Percentiles rank a stretch among this genome's conserved stretches.
These are phyloP conservation scores for Lepidostoma basale DNA, from an alignment of 1,140 invertebrate species.

Conservation along the genomic window DNA sequence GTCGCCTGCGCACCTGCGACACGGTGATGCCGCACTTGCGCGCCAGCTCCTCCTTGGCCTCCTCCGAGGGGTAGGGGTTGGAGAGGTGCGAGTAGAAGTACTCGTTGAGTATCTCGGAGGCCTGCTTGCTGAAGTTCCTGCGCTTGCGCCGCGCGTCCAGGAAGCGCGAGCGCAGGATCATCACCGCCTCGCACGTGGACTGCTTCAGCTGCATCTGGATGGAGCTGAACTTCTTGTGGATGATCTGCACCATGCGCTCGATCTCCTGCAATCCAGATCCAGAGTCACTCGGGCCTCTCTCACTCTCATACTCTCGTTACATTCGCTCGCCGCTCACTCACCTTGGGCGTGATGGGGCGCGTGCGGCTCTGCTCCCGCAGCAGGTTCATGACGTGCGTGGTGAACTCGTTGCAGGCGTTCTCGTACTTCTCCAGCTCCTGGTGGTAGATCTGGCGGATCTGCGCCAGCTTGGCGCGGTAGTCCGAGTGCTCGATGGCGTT, in stretches of 20 bases:
- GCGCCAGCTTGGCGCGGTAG: constrained; percentile 97
- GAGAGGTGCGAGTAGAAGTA: constrained; percentile 99
- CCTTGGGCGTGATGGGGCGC: constrained; percentile 87
- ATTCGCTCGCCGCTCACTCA: too few species aligned
- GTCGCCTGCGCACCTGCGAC: constrained; percentile 55
- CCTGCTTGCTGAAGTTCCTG: constrained; percentile 99
- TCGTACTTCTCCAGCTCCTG: constrained; percentile 99
- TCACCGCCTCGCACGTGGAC: constrained; percentile 99
- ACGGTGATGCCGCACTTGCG: constrained; percentile 99
- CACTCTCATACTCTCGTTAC: too few species aligned
- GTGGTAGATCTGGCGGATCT: constrained; percentile 99
- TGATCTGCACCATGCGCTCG: constrained; percentile 99
- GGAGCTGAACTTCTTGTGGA: constrained; percentile 99
- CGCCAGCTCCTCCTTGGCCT: constrained; percentile 99
- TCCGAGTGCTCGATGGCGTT: constrained; percentile 99
- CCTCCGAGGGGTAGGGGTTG: constrained; percentile 99
- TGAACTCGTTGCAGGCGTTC: constrained; percentile 99
- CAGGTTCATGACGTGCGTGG: constrained; percentile 98
- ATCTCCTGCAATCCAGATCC: constrained; percentile 83
- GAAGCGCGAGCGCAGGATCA: constrained; percentile 95
- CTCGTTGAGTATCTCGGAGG: constrained; percentile 99
- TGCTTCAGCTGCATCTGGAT: constrained; percentile 99
- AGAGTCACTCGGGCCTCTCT: too few species aligned
- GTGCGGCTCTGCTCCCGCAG: constrained; percentile 96
- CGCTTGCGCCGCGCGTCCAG: constrained; percentile 97